Evolutionary conservation across 2,888 invertebrate genomes (phyloP), one percentile per base, ranked within the genome.

Genomic region (Alsophila aescularia): DNA sequence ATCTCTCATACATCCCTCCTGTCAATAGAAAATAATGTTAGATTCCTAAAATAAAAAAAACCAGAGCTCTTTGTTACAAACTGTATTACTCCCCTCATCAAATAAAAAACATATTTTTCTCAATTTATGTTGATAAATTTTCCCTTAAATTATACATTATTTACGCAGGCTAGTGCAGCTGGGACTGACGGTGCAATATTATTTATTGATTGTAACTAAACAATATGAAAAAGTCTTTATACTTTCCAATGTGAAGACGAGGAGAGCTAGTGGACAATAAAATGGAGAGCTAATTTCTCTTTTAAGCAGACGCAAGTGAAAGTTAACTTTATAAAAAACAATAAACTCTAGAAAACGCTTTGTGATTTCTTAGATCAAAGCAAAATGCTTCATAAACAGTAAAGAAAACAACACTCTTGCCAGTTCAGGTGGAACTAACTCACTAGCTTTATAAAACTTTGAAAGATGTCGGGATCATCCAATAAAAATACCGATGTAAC

Each of bases 1-100:
- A 16, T 89, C 91, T 36, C 72, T 91, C 64, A 83, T 76, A 68
- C 86, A 89, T 34, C 83, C 88, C 74, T 93, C 92, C 92, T 92
- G 75, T 31, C 32, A 57, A 45, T 37, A 50, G 0, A 52, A 48
- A 7, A 27, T 21, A 10, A 10, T 18, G 5, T 41, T 29, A 41
- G 21, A 6, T 45, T 24, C 8, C 24, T 1, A 24, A 24, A 7
- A 7, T 18, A 4, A 18, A 24, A 24, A 7, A 7, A 4, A 4
- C 2, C 18, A 5, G 18, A 18, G 2, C 18, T 18, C 18, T 18
- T 18, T 18, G 2, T 5, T 18, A 18, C 18, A 18, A n/a, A n/a
- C 3, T 18, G 18, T 18, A 18, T 4, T 18, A 18, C n/a, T n/a
- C n/a, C n/a, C n/a, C n/a, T n/a, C n/a, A n/a, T n/a, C n/a, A n/a